phyloP scores from a whole-genome alignment of 2,797 vertebrate genomes.

The Sciaenops ocellatus region DNA sequence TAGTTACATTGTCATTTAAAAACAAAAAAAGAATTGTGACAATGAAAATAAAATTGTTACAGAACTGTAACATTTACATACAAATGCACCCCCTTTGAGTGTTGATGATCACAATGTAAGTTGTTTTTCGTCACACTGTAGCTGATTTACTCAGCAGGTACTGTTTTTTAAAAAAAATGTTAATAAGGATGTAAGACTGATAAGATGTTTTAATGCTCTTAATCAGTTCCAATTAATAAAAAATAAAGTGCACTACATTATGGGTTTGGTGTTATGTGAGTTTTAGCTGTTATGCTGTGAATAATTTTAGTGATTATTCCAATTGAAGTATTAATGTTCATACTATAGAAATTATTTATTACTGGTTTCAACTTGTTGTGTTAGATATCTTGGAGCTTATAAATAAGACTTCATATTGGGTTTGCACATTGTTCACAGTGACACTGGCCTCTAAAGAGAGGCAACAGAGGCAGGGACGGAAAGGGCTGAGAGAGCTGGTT shows the following conservation, averaged over 20 bases:
- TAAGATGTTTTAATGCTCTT: neutral
- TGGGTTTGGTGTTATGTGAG: neutral
- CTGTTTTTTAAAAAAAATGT: conserved; percentile 2
- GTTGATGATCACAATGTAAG: neutral
- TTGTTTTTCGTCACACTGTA: neutral
- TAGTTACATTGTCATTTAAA: too few relatives aligned
- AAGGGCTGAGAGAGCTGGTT: conserved; percentile 20
- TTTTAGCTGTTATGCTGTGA: neutral
- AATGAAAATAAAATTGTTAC: too few relatives aligned
- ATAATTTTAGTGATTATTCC: conserved; percentile 4
- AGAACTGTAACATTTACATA: too few relatives aligned
- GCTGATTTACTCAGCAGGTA: conserved; percentile 24
- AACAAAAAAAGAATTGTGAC: too few relatives aligned
- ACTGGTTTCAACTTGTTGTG: neutral
- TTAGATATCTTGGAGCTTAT: neutral
- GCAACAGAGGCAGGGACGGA: neutral
- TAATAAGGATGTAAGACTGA: neutral
- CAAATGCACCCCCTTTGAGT: neutral
- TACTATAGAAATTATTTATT: neutral
- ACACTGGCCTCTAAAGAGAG: conserved; percentile 11
- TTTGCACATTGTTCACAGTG: conserved; percentile 19
- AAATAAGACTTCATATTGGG: neutral
- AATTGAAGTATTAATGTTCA: neutral
- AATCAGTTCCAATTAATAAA: conserved; percentile 28
- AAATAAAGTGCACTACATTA: neutral